phyloP scores from a whole-genome alignment of 92 coral and sea anemone genomes.

The Palythoa grandis region DNA sequence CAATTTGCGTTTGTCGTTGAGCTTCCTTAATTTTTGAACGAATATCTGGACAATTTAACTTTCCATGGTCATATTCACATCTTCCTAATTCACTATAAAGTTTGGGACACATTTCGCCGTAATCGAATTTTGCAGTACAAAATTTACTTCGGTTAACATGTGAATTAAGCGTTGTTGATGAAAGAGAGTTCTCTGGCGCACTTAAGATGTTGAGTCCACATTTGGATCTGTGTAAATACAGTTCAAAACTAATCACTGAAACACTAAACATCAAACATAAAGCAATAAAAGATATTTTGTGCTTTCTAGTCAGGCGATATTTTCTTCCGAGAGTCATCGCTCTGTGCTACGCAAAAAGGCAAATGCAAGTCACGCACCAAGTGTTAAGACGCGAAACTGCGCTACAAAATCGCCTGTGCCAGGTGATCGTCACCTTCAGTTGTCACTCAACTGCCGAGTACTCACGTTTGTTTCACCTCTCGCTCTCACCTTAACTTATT shows the following conservation, averaged over 20 bases:
- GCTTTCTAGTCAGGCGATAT: not conserved
- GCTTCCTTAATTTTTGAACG: slow-evolving; percentile 22
- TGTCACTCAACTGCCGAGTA: too few relatives aligned
- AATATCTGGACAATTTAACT: slow-evolving; percentile 60
- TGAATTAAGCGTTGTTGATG: not conserved
- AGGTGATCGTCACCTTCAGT: too few relatives aligned
- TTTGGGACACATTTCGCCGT: slow-evolving; percentile 75
- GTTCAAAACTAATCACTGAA: not conserved
- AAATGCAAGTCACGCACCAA: too few relatives aligned
- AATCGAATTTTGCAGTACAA: slow-evolving; percentile 9
- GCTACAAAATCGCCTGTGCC: too few relatives aligned
- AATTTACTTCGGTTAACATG: not conserved
- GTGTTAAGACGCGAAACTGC: too few relatives aligned
- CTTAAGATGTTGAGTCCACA: not conserved
- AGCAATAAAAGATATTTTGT: not conserved
- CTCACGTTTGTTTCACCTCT: too few relatives aligned
- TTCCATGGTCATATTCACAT: not conserved
- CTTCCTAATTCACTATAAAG: slow-evolving; percentile 64
- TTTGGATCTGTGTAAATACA: not conserved
- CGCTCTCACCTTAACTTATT: too few relatives aligned
- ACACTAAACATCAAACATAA: not conserved
- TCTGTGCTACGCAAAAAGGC: not conserved
- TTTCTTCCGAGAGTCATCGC: not conserved
- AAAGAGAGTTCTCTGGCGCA: not conserved
- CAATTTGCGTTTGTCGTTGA: slow-evolving; percentile 66